Percentiles rank a stretch among this genome's conserved stretches.
Evolutionary conservation across 2,797 vertebrate genomes (phyloP).

Genomic region (Pseudochaenichthys georgianus): DNA sequence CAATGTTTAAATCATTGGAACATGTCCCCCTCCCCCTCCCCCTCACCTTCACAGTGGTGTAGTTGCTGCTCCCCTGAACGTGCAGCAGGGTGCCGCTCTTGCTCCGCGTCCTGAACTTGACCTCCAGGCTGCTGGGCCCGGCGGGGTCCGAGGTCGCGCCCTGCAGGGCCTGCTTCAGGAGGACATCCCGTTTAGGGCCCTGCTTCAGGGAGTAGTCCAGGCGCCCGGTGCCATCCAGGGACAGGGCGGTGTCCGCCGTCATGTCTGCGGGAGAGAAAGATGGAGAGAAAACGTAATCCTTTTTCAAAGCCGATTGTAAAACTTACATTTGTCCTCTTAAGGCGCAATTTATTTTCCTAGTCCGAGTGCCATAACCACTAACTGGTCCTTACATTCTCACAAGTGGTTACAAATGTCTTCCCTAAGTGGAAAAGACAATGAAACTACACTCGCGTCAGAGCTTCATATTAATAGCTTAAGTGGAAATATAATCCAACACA

Average conservation of each 20-base stretch:
- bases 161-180: conserved; percentile 82
- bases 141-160: conserved; percentile 52
- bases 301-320: conserved; percentile 21
- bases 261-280: conserved; percentile 83
- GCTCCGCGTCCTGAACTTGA: conserved; percentile 96
- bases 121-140: conserved; percentile 85
- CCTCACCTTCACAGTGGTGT: conserved; percentile 94
- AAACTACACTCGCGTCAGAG: neutral
- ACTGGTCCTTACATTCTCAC: conserved; percentile 35
- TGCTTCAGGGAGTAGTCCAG: conserved; percentile 93
- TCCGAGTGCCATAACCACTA: conserved; percentile 43
- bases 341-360: conserved; percentile 50
- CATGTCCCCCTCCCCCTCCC: conserved; percentile 33
- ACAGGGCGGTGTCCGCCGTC: conserved; percentile 92
- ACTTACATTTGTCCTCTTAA: conserved; percentile 33
- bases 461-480: neutral
- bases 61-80: conserved; percentile 96
- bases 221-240: conserved; percentile 93
- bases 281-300: conserved; percentile 18
- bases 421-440: conserved; percentile 6
- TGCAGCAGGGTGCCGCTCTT: conserved; percentile 93
- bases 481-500: neutral
- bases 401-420: conserved; percentile 35
- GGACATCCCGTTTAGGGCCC: conserved; percentile 88
- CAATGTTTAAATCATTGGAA: neutral